These are phyloP conservation scores for Lucifuga dentata DNA, from an alignment of 2,113 vertebrate genomes.

Conservation along the genomic window DNA sequence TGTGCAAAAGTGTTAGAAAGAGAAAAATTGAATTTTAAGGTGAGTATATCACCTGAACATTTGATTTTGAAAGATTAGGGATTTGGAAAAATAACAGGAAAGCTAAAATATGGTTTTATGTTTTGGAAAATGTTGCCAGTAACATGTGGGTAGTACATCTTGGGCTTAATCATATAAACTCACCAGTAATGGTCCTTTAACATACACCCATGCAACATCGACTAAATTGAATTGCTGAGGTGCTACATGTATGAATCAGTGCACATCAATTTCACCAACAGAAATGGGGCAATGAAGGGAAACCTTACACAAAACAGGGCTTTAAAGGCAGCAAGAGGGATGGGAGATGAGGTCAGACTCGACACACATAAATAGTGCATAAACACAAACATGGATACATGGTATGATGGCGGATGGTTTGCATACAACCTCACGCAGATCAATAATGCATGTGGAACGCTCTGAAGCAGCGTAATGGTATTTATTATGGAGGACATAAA, in stretches of 20 bases:
- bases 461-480: slow-evolving; percentile 42
- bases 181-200: too few relatives aligned
- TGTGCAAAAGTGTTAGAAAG: too few relatives aligned
- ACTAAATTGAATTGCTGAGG: slow-evolving; percentile 45
- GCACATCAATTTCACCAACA: slow-evolving; percentile 52
- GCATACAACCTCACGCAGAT: slow-evolving; percentile 45
- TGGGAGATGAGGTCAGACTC: slow-evolving; percentile 45
- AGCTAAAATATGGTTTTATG: too few relatives aligned
- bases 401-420: slow-evolving; percentile 29
- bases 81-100: too few relatives aligned
- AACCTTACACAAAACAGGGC: slow-evolving; percentile 20
- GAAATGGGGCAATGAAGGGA: slow-evolving; percentile 20
- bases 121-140: too few relatives aligned
- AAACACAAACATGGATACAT: slow-evolving; percentile 25
- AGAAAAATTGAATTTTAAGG: too few relatives aligned
- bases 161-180: too few relatives aligned
- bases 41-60: too few relatives aligned
- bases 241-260: slow-evolving; percentile 58
- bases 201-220: slow-evolving; percentile 38
- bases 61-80: too few relatives aligned
- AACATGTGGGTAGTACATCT: too few relatives aligned
- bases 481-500: slow-evolving; percentile 73
- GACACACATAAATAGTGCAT: slow-evolving; percentile 59
- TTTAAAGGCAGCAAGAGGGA: slow-evolving; percentile 38
- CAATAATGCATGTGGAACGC: slow-evolving; percentile 68